Conservation (phyloP, 2,888 invertebrate genomes). For the Anaspis maculata region DNA sequence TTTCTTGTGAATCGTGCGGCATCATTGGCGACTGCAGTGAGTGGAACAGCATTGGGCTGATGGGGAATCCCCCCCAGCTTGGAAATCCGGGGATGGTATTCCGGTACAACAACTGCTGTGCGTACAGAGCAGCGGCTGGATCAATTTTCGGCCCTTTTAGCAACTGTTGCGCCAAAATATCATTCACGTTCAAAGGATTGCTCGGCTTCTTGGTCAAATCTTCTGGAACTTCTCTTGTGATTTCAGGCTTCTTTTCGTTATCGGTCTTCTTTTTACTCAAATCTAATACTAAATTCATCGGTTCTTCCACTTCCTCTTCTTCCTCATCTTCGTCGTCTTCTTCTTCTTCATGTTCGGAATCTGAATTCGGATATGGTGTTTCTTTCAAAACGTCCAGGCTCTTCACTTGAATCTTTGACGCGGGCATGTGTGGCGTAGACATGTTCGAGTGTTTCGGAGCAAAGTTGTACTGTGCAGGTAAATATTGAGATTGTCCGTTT, state of each 20-base stretch:
- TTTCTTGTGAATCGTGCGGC: slow-evolving; percentile 53
- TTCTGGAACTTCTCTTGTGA: slow-evolving; percentile 36
- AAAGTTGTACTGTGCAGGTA: slow-evolving; percentile 22
- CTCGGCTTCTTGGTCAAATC: slow-evolving; percentile 39
- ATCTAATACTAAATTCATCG: slow-evolving; percentile 63
- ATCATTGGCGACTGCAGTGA: slow-evolving; percentile 46
- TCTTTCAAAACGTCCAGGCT: slow-evolving; percentile 55
- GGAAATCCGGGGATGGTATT: slow-evolving; percentile 40
- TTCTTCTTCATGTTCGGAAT: slow-evolving; percentile 26
- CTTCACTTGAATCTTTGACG: slow-evolving; percentile 43
- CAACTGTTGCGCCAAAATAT: slow-evolving; percentile 59
- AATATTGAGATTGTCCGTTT: slow-evolving; percentile 18
- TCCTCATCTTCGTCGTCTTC: slow-evolving; percentile 27
- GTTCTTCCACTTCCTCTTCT: slow-evolving; percentile 29
- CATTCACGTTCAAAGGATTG: slow-evolving; percentile 21
- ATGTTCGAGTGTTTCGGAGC: slow-evolving; percentile 23
- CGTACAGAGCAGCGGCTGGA: slow-evolving; percentile 52
- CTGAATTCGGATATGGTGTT: slow-evolving; percentile 42
- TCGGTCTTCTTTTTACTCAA: slow-evolving; percentile 63
- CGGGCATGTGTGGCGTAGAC: slow-evolving; percentile 22
- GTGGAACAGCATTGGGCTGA: slow-evolving; percentile 58
- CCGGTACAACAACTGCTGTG: slow-evolving; percentile 53
- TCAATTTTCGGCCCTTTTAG: slow-evolving; percentile 56
- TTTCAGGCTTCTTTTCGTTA: slow-evolving; percentile 26
- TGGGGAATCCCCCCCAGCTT: slow-evolving; percentile 49